A percentile compares a stretch with the other conserved stretches of the same genome.
Conservation (phyloP, 2,888 invertebrate genomes). For the Eupithecia centaureata region DNA sequence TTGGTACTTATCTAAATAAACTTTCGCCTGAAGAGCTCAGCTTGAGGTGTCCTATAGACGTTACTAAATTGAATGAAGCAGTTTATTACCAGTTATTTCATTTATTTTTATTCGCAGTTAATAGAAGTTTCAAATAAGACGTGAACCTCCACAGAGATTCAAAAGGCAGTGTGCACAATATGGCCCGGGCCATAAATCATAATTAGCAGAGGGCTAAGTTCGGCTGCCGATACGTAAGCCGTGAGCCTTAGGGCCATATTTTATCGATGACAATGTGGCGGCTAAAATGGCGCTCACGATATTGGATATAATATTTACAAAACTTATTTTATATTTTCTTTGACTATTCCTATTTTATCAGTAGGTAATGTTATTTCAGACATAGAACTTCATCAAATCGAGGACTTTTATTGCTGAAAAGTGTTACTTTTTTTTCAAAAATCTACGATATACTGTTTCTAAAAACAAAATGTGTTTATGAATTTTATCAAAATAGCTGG, state of each 20-base stretch:
- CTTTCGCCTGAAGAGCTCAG: too few species aligned
- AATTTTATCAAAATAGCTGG: too few species aligned
- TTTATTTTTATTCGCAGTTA: too few species aligned
- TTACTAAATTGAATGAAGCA: too few species aligned
- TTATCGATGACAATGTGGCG: conserved; percentile 54
- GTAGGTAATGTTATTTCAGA: neutral
- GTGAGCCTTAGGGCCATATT: conserved; percentile 60
- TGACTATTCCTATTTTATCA: neutral
- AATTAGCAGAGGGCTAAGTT: conserved; percentile 75
- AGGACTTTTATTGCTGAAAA: too few species aligned
- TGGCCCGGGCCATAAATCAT: conserved; percentile 67
- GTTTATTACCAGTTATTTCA: too few species aligned
- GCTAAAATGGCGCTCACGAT: conserved; percentile 48
- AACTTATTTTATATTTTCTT: neutral
- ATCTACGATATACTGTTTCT: too few species aligned
- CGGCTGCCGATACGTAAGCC: conserved; percentile 77
- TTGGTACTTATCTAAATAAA: too few species aligned
- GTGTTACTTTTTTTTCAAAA: too few species aligned
- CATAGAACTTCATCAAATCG: too few species aligned
- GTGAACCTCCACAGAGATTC: neutral
- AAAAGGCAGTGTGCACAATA: conserved; percentile 20
- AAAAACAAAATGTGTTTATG: too few species aligned
- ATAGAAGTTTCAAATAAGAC: neutral
- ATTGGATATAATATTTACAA: neutral
- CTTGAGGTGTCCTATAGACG: too few species aligned